A percentile compares a stretch with the other conserved stretches of the same genome.
Conservation (phyloP, 2,888 invertebrate species). For the Chironomus riparius region DNA sequence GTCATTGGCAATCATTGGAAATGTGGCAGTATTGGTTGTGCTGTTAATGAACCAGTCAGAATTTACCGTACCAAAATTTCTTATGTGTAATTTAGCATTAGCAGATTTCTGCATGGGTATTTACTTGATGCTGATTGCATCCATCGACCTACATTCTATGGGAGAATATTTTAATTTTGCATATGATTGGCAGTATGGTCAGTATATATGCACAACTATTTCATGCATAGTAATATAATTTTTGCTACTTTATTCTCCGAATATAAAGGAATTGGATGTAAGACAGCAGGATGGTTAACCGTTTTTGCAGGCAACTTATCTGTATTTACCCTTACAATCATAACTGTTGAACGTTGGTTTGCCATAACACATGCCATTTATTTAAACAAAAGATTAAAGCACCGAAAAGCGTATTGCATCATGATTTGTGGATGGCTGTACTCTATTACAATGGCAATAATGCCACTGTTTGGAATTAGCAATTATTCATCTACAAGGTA, state of each 20-base stretch:
- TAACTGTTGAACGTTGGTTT: conserved; percentile 78
- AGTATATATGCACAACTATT: conserved; percentile 29
- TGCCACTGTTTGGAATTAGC: conserved; percentile 75
- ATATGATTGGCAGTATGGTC: conserved; percentile 78
- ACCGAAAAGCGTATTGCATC: conserved; percentile 61
- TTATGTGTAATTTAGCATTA: conserved; percentile 75
- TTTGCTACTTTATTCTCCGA: neutral
- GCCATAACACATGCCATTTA: conserved; percentile 78
- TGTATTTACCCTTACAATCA: conserved; percentile 75
- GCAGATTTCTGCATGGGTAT: conserved; percentile 83
- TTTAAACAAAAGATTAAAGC: conserved; percentile 66
- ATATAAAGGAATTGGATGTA: conserved; percentile 60
- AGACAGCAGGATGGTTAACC: conserved; percentile 78
- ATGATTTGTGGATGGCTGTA: conserved; percentile 75
- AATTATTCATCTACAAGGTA: conserved; percentile 78
- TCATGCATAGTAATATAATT: neutral
- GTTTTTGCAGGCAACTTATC: conserved; percentile 81
- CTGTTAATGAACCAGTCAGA: conserved; percentile 53
- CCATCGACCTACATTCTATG: conserved; percentile 73
- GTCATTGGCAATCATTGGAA: conserved; percentile 70
- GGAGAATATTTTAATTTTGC: conserved; percentile 85
- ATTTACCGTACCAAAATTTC: conserved; percentile 56
- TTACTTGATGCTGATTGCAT: conserved; percentile 73
- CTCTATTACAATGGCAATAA: conserved; percentile 62
- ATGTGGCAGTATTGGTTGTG: conserved; percentile 70